Percentiles rank a stretch among this genome's conserved stretches.
Evolutionary conservation across 1,140 invertebrate species (phyloP).

Genomic region (Drosophila nasuta): DNA sequence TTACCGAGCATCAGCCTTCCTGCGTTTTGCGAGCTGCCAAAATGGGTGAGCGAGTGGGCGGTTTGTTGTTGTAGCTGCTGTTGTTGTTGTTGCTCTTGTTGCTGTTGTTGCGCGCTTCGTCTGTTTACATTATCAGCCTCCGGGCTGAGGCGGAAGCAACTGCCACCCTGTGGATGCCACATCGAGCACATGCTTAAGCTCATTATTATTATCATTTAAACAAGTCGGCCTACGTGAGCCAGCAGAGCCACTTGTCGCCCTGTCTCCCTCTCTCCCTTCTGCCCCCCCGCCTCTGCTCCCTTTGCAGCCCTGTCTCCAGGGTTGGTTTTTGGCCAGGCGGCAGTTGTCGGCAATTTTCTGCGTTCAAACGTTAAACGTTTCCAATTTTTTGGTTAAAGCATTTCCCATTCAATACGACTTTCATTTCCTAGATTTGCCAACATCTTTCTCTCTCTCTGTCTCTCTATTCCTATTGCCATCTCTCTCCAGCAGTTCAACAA

Average conservation of each 20-base stretch:
- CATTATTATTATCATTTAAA: constrained; percentile 84
- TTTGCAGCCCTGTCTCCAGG: constrained; percentile 36
- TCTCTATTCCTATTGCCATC: not conserved
- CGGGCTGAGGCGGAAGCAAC: constrained; percentile 32
- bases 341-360: constrained; percentile 39
- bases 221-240: constrained; percentile 73
- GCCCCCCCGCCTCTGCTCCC: not conserved
- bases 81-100: constrained; percentile 39
- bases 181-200: constrained; percentile 79
- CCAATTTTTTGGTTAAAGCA: constrained; percentile 58
- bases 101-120: constrained; percentile 35
- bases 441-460: not conserved
- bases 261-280: no score
- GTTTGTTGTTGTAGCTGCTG: constrained; percentile 54
- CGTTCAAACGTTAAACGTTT: constrained; percentile 81
- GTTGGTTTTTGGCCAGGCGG: constrained; percentile 48
- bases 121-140: constrained; percentile 66
- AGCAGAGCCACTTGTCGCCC: constrained; percentile 59
- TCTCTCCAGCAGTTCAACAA: not conserved
- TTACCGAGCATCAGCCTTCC: constrained; percentile 44
- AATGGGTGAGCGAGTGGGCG: constrained; percentile 44
- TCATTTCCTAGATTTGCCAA: not conserved
- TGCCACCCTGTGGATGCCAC: constrained; percentile 52
- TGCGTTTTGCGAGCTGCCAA: constrained; percentile 3
- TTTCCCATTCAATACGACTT: constrained; percentile 22